Evolutionary conservation across 2,888 invertebrate species (phyloP).

Genomic region (Schrankia costaestrigalis): DNA sequence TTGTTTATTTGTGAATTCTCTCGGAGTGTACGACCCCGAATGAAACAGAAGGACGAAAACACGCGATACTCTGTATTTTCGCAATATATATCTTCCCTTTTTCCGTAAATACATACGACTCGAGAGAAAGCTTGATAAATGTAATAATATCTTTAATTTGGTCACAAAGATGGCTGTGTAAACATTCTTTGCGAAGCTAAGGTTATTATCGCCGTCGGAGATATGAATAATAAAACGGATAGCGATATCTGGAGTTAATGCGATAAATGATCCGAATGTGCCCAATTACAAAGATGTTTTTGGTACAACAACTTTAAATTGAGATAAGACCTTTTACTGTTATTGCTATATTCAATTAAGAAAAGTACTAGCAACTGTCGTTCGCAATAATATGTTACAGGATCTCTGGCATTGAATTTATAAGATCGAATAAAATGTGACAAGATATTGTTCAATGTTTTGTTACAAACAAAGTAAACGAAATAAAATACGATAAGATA

Average conservation of each 20-base stretch:
- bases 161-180: constrained; percentile 48
- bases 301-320: constrained; percentile 24
- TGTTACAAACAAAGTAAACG: too few species aligned
- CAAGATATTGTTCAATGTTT: too few species aligned
- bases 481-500: too few species aligned
- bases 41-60: constrained; percentile 30
- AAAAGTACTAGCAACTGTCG: too few species aligned
- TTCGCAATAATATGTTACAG: too few species aligned
- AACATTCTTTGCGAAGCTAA: constrained; percentile 48
- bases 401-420: too few species aligned
- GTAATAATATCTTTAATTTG: constrained; percentile 66
- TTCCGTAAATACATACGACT: constrained; percentile 36
- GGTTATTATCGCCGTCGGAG: constrained; percentile 42
- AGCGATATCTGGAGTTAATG: constrained; percentile 18
- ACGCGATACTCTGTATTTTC: constrained; percentile 26
- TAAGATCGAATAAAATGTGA: too few species aligned
- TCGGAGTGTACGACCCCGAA: constrained; percentile 23
- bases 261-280: constrained; percentile 15
- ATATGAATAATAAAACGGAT: constrained; percentile 48
- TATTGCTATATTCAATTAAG: constrained; percentile 39
- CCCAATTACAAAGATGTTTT: constrained; percentile 28
- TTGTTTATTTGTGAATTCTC: constrained; percentile 38
- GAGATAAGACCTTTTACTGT: constrained; percentile 28
- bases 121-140: constrained; percentile 46
- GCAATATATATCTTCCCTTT: constrained; percentile 41